Percentiles rank a stretch among this genome's conserved stretches.
phyloP scores from a whole-genome alignment of 1,140 invertebrate species.

The Neuroterus valhalla region DNA sequence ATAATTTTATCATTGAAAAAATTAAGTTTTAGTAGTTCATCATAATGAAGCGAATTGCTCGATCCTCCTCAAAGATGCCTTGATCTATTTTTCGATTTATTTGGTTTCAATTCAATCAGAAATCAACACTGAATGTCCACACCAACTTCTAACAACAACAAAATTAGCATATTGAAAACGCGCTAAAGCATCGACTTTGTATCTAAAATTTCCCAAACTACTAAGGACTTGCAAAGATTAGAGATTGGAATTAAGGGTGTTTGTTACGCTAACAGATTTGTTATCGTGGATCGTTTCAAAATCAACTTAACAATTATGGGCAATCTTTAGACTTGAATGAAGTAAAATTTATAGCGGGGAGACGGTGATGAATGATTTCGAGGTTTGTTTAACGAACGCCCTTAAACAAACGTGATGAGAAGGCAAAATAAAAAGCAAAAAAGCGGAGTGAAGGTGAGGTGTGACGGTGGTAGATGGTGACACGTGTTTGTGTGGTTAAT shows the following conservation, averaged over 20 bases:
- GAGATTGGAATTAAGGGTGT: conserved; percentile 39
- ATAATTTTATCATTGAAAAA: too few relatives aligned
- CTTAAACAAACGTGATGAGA: conserved; percentile 25
- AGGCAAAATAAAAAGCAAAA: conserved; percentile 44
- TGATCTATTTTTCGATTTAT: too few relatives aligned
- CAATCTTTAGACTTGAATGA: too few relatives aligned
- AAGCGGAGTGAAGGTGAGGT: conserved; percentile 56
- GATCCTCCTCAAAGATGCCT: too few relatives aligned
- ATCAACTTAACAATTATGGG: too few relatives aligned
- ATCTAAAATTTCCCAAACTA: conserved; percentile 1
- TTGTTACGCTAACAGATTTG: conserved; percentile 30
- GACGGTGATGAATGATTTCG: too few relatives aligned
- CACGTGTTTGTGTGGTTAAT: conserved; percentile 74
- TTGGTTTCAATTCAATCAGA: too few relatives aligned
- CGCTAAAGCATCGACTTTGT: conserved; percentile 14
- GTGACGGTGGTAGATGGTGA: conserved; percentile 66
- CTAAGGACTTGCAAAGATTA: conserved; percentile 41
- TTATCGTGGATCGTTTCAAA: too few relatives aligned
- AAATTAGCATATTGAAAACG: conserved; percentile 32
- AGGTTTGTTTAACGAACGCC: conserved; percentile 23
- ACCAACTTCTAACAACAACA: conserved; percentile 30
- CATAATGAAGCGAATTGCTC: too few relatives aligned
- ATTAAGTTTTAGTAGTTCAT: too few relatives aligned
- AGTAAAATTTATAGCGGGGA: too few relatives aligned
- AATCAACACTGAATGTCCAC: conserved; percentile 8